Conservation (phyloP, 2,797 vertebrate species). For the Poecilia picta region DNA sequence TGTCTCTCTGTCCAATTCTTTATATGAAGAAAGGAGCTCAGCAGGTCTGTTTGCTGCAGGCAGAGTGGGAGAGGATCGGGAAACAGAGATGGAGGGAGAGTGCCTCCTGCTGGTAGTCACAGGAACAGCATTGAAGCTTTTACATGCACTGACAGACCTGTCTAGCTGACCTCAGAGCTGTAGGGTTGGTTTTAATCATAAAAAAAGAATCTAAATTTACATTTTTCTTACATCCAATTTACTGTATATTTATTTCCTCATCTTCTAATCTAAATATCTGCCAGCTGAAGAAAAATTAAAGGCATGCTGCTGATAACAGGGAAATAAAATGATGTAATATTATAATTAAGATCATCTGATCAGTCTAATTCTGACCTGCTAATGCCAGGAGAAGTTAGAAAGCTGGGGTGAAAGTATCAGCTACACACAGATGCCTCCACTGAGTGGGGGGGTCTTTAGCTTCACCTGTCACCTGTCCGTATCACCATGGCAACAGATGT, state of each 20-base stretch:
- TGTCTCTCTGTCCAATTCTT: background rate
- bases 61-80: background rate
- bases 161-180: background rate
- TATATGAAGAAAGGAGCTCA: background rate
- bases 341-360: background rate
- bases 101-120: conserved; percentile 43
- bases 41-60: background rate
- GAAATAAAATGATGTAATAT: background rate
- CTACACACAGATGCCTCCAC: background rate
- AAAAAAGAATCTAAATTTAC: background rate
- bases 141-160: background rate
- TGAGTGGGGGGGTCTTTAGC: background rate
- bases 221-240: background rate
- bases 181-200: background rate
- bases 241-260: background rate
- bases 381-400: background rate
- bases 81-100: conserved; percentile 1
- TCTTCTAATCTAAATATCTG: background rate
- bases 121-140: background rate
- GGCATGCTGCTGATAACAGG: background rate
- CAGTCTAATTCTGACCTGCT: background rate
- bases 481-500: background rate
- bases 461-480: background rate
- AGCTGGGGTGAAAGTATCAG: background rate
- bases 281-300: background rate